Conservation (phyloP, 1,140 invertebrate species). For the Anoplophora glabripennis region DNA sequence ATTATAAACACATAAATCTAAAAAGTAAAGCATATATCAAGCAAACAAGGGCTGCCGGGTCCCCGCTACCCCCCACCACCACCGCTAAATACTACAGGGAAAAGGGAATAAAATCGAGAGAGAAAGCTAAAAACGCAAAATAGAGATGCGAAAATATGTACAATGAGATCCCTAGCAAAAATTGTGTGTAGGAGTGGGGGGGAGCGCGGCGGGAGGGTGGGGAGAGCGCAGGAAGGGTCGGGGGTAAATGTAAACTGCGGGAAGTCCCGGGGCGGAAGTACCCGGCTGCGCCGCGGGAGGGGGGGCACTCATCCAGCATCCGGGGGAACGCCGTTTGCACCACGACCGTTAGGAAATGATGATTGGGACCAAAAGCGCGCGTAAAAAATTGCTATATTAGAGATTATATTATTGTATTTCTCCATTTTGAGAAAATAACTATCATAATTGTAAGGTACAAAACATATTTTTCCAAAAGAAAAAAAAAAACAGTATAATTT, state of each 20-base stretch:
- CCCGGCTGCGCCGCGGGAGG: constrained; percentile 23
- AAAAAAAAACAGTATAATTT: too few relatives aligned
- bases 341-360: not conserved
- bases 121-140: constrained; percentile 48
- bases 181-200: constrained; percentile 32
- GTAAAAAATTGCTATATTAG: too few relatives aligned
- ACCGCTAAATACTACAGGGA: constrained; percentile 5
- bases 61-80: constrained; percentile 13
- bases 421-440: too few relatives aligned
- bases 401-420: too few relatives aligned
- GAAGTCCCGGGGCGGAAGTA: constrained; percentile 46
- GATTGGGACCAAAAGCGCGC: too few relatives aligned
- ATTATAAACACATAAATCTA: constrained; percentile 44
- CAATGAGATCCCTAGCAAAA: constrained; percentile 48
- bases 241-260: constrained; percentile 48
- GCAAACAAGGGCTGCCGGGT: constrained; percentile 36
- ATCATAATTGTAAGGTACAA: too few relatives aligned
- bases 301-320: constrained; percentile 36
- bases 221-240: constrained; percentile 29
- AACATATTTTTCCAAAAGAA: too few relatives aligned
- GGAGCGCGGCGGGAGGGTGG: constrained; percentile 10
- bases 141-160: constrained; percentile 49
- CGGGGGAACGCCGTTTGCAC: constrained; percentile 23
- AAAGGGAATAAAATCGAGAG: constrained; percentile 39
- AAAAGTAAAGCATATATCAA: constrained; percentile 44